phyloP scores from a whole-genome alignment of 2,888 invertebrate species.

The Eupithecia abbreviata region DNA sequence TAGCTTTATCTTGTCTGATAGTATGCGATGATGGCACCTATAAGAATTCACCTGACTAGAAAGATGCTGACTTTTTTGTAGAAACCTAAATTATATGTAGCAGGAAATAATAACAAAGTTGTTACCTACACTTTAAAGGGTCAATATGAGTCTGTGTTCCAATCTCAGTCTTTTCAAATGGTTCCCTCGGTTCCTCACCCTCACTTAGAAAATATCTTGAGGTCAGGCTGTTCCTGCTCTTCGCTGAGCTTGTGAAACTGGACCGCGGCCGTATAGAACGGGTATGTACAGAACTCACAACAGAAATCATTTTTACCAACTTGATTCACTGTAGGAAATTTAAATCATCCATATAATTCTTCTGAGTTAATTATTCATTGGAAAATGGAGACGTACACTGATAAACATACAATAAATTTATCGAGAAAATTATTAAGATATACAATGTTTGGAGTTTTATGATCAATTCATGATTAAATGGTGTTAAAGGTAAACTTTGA shows the following conservation, averaged over 20 bases:
- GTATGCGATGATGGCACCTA: not conserved
- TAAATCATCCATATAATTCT: not conserved
- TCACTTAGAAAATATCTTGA: conserved; percentile 16
- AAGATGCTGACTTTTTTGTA: not conserved
- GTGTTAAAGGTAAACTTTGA: too few species aligned
- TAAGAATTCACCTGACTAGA: not conserved
- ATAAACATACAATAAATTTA: not conserved
- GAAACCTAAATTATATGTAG: too few species aligned
- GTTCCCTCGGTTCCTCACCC: conserved; percentile 41
- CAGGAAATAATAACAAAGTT: not conserved
- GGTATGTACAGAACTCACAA: not conserved
- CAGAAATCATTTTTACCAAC: not conserved
- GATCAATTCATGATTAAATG: not conserved
- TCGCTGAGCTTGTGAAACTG: not conserved
- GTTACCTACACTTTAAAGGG: not conserved
- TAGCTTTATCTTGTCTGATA: not conserved
- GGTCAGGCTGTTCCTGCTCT: not conserved
- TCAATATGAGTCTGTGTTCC: conserved; percentile 58
- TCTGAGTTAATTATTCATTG: not conserved
- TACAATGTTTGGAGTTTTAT: not conserved
- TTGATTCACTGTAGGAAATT: not conserved
- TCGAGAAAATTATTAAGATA: not conserved
- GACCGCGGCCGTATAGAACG: not conserved
- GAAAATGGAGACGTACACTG: not conserved
- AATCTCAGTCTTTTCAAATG: conserved; percentile 44